These are phyloP conservation scores for Copidosoma floridanum DNA, from an alignment of 1,140 invertebrate genomes.

Conservation along the genomic window DNA sequence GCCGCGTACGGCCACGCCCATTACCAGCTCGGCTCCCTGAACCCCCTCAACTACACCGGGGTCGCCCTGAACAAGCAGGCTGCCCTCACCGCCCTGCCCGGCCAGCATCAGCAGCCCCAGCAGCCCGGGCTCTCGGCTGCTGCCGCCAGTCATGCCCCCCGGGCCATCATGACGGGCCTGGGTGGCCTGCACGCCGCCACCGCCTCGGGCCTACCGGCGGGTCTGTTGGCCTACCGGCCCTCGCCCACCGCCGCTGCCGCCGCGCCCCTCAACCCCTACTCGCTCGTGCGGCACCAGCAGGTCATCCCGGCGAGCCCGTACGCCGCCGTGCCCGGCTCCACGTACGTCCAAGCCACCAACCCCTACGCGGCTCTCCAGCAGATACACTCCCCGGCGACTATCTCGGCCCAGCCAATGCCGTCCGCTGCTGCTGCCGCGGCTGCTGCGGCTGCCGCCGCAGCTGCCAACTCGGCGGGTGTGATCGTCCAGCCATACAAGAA, in stretches of 20 bases:
- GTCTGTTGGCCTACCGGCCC: constrained; percentile 60
- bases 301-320: constrained; percentile 44
- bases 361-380: constrained; percentile 45
- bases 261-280: constrained; percentile 58
- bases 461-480: constrained; percentile 56
- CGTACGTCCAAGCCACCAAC: constrained; percentile 48
- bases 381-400: constrained; percentile 49
- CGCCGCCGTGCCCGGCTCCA: constrained; percentile 55
- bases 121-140: constrained; percentile 41
- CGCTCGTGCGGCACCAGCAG: constrained; percentile 55
- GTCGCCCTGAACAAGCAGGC: constrained; percentile 69
- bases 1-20: constrained; percentile 21
- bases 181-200: constrained; percentile 42
- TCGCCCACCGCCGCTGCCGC: constrained; percentile 54
- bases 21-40: constrained; percentile 55
- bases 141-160: constrained; percentile 35
- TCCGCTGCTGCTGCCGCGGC: constrained; percentile 42
- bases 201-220: constrained; percentile 44
- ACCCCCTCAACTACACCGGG: constrained; percentile 75
- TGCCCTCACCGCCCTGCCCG: constrained; percentile 40
- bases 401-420: constrained; percentile 51
- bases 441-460: constrained; percentile 48
- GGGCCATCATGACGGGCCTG: constrained; percentile 43
- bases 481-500: constrained; percentile 80
- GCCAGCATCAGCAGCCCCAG: constrained; percentile 41